These are phyloP conservation scores for Phragmatobia fuliginosa DNA, from an alignment of 2,888 invertebrate genomes.

Conservation along the genomic window DNA sequence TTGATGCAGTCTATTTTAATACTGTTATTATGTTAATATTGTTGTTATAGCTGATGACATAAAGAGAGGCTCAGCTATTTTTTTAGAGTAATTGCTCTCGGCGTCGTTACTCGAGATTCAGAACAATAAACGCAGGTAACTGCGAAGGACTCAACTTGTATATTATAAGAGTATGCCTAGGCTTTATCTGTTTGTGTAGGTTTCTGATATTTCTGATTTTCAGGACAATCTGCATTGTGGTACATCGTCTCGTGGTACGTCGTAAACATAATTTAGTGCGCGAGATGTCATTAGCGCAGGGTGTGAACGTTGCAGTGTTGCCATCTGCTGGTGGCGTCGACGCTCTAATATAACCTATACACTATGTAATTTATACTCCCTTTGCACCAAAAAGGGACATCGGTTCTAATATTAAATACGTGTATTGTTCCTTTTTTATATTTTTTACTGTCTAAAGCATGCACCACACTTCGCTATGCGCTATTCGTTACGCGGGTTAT, in stretches of 20 bases:
- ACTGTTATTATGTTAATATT: not conserved
- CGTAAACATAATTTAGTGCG: conserved; percentile 84
- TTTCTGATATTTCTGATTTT: not conserved
- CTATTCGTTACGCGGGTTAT: too few relatives aligned
- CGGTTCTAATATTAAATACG: not conserved
- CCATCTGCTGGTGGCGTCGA: conserved; percentile 67
- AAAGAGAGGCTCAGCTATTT: too few relatives aligned
- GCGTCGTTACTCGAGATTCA: too few relatives aligned
- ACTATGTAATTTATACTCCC: conserved; percentile 40
- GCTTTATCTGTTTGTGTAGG: not conserved
- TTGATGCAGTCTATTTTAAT: not conserved
- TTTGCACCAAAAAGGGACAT: conserved; percentile 19
- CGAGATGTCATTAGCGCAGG: conserved; percentile 75
- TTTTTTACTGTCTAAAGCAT: not conserved
- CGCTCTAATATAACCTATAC: conserved; percentile 49
- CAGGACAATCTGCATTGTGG: conserved; percentile 39
- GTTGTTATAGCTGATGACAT: too few relatives aligned
- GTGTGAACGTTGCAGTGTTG: conserved; percentile 52
- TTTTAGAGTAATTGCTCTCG: too few relatives aligned
- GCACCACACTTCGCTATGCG: too few relatives aligned
- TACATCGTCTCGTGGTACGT: conserved; percentile 67
- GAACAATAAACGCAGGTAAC: too few relatives aligned
- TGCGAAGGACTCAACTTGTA: too few relatives aligned
- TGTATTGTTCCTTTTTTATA: not conserved
- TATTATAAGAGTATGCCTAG: too few relatives aligned